Evolutionary conservation across 1,140 invertebrate species (phyloP).

Genomic region (Caenorhabditis brenneri): DNA sequence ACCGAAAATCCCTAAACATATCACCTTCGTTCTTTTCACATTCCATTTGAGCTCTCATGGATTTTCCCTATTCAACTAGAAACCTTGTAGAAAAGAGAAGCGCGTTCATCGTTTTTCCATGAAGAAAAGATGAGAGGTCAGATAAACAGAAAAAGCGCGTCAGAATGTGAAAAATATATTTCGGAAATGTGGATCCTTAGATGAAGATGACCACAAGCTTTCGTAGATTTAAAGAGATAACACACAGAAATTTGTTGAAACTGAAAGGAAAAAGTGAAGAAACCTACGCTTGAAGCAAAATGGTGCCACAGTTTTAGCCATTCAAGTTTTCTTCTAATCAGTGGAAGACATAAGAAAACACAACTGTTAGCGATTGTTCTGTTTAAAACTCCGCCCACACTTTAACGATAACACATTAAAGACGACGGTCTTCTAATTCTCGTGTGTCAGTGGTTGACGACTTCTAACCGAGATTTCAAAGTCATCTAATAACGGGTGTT

Average conservation of each 20-base stretch:
- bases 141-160: conserved; percentile 34
- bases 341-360: not conserved
- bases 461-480: not conserved
- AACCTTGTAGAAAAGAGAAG: not conserved
- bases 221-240: conserved; percentile 22
- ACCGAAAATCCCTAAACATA: not conserved
- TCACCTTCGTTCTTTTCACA: not conserved
- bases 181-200: not conserved
- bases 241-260: conserved; percentile 13
- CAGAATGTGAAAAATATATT: conserved; percentile 40
- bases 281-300: conserved; percentile 1
- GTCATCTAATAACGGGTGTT: not conserved
- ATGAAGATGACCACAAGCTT: conserved; percentile 29
- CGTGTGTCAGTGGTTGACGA: not conserved
- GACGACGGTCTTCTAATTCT: not conserved
- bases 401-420: conserved; percentile 19
- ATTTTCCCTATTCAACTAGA: not conserved
- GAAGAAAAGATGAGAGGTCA: conserved; percentile 16
- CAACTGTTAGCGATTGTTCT: not conserved
- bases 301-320: conserved; percentile 15
- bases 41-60: too few relatives aligned
- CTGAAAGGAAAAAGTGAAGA: not conserved
- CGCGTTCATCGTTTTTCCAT: not conserved
- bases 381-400: not conserved
- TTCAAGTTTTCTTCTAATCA: not conserved